Percentiles rank a stretch among this genome's conserved stretches.
Evolutionary conservation across 2,113 vertebrate genomes (phyloP).

Genomic region (Rallus limicola): DNA sequence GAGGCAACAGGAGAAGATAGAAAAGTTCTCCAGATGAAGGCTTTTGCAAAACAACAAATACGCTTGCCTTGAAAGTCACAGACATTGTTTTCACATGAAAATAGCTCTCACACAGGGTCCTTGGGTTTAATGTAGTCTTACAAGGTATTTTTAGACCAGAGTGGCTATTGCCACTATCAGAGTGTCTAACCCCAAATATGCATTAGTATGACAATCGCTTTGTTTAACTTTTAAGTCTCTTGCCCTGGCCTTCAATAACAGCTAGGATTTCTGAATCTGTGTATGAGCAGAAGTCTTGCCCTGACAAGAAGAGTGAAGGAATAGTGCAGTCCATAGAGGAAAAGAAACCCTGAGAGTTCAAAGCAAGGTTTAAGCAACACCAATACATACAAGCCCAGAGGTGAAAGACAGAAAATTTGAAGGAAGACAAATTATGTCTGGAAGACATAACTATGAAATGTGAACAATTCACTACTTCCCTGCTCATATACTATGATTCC

Average conservation of each 20-base stretch:
- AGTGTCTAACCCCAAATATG: constrained; percentile 19
- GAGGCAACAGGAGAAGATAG: not conserved
- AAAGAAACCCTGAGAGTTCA: not conserved
- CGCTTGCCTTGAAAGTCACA: not conserved
- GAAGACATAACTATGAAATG: not conserved
- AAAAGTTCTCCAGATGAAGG: not conserved
- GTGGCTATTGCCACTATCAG: constrained; percentile 38
- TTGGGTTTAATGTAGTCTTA: not conserved
- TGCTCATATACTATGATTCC: not conserved
- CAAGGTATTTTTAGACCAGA: constrained; percentile 42
- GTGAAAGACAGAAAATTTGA: not conserved
- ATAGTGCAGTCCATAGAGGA: not conserved
- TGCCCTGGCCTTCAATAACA: not conserved
- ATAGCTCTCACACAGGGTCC: not conserved
- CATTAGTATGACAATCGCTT: not conserved
- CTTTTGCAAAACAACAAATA: constrained; percentile 10
- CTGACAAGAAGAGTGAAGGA: not conserved
- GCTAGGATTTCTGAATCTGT: not conserved
- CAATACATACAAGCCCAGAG: not conserved
- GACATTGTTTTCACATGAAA: constrained; percentile 17
- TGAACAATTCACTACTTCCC: not conserved
- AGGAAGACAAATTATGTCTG: not conserved
- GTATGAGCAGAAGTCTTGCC: not conserved
- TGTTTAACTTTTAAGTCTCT: constrained; percentile 21
- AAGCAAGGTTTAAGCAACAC: not conserved